phyloP scores from a whole-genome alignment of 2,113 vertebrate genomes.

The Rhodinocichla rosea region DNA sequence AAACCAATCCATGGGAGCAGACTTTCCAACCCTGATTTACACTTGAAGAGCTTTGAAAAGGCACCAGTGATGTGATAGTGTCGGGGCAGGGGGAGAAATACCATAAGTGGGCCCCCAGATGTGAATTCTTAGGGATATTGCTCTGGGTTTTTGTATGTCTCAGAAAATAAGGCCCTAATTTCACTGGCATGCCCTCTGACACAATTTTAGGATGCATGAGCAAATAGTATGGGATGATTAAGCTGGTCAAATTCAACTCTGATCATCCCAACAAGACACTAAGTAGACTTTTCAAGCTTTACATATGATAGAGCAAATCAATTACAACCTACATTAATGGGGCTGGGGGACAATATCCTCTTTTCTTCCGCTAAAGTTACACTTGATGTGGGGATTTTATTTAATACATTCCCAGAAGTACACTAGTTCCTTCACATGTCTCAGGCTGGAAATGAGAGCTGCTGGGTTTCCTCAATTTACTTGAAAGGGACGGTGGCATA shows the following conservation, averaged over 20 bases:
- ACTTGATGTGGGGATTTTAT: neutral
- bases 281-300: neutral
- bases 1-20: fast-evolving
- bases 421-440: neutral
- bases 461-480: neutral
- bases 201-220: neutral
- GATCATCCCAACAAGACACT: neutral
- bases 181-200: neutral
- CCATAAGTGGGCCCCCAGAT: neutral
- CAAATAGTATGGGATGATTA: neutral
- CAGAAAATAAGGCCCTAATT: neutral
- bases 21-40: neutral
- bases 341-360: fast-evolving
- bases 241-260: neutral
- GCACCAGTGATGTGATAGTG: neutral
- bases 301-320: neutral
- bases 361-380: neutral
- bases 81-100: neutral
- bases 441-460: neutral
- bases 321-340: neutral
- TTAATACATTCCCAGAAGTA: neutral
- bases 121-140: neutral
- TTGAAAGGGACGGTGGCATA: neutral
- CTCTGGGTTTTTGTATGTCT: neutral
- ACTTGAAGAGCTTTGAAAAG: neutral